Evolutionary conservation across 2,888 invertebrate genomes (phyloP), one percentile per base, ranked within the genome.

Genomic region (Limnephilus marmoratus): DNA sequence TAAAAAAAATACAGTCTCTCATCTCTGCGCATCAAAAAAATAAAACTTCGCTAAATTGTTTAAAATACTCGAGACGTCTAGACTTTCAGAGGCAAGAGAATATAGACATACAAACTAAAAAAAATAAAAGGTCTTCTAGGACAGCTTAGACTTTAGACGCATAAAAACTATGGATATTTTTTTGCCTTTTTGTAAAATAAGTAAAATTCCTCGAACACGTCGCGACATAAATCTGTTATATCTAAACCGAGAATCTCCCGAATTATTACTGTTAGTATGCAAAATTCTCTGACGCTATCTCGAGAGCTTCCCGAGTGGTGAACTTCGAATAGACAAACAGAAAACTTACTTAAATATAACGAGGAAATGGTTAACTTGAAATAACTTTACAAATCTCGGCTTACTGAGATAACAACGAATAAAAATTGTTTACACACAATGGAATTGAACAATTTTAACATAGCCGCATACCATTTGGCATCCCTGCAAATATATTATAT

Each of bases 271-370:
- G 68, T 68, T 9, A 68, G 68, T 68, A 68, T 68, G 68, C 68
- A n/a, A 68, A 68, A 68, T n/a, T 68, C 68, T 24, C n/a, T 68
- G 2, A 68, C 68, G 68, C 68, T 24, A 68, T 68, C 24, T 24
- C 68, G 68, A 68, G 68, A 68, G 68, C 68, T 68, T 68, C 24
- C 24, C 68, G 68, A 68, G 68, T 68, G 68, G 68, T 68, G 68
- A 68, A 68, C 68, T 68, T 68, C 68, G 2, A 24, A 68, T 68
- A 68, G 68, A 68, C 68, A 68, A 68, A 68, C 68, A 68, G 68
- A 68, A 68, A 68, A 68, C 68, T 68, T 68, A 68, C 68, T 68
- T 68, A 68, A 68, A 68, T 68, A 68, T 68, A 68, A 68, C 68
- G 68, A 68, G 68, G 68, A 68, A 68, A 68, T n/a, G 68, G 68